Evolutionary conservation across 2,113 vertebrate species (phyloP).

Genomic region (Tyrannus savana): DNA sequence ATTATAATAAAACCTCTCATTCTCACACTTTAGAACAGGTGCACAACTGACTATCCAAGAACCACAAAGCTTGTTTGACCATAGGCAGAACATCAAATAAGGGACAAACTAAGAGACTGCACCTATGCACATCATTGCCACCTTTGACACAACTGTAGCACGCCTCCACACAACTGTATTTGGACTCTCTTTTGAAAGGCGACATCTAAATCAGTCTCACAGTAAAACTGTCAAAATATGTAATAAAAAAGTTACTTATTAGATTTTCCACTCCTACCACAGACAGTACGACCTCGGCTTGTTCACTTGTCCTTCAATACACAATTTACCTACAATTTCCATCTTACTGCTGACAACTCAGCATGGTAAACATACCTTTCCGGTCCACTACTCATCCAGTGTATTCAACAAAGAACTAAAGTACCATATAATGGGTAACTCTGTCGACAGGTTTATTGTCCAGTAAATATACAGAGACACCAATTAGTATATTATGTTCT

Average conservation of each 20-base stretch:
- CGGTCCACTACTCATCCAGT: fast-evolving
- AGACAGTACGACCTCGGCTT: not conserved
- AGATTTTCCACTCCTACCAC: not conserved
- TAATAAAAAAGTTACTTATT: not conserved
- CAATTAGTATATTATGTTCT: not conserved
- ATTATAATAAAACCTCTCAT: not conserved
- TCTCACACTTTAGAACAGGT: not conserved
- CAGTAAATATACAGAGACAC: fast-evolving
- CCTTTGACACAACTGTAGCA: not conserved
- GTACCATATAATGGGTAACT: not conserved
- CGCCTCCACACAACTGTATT: fast-evolving
- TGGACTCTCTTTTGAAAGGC: not conserved
- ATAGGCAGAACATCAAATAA: not conserved
- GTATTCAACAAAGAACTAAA: not conserved
- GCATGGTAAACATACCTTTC: not conserved
- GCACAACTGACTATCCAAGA: not conserved
- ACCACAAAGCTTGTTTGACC: not conserved
- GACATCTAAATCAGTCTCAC: not conserved
- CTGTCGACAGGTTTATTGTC: not conserved
- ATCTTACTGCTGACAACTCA: not conserved
- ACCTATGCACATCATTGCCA: fast-evolving
- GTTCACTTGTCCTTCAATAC: not conserved
- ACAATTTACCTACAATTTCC: not conserved
- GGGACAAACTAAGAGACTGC: not conserved
- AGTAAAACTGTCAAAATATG: not conserved